These are phyloP conservation scores for Bedellia somnulentella DNA, from an alignment of 2,888 invertebrate species.

Conservation along the genomic window DNA sequence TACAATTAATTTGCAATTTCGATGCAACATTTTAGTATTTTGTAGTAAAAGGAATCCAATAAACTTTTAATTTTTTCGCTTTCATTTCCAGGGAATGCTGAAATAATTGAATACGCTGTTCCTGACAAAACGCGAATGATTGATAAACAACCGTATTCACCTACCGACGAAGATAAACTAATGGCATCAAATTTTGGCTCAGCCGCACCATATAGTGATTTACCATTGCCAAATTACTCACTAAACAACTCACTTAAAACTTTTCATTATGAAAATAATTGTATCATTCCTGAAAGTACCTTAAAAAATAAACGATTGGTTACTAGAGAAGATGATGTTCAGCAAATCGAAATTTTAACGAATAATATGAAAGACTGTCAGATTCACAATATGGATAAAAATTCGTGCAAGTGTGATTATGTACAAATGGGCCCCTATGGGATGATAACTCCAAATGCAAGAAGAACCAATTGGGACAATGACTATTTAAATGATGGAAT, in stretches of 20 bases:
- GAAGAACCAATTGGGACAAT: conserved; percentile 40
- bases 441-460: conserved; percentile 37
- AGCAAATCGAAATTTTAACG: conserved; percentile 48
- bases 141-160: conserved; percentile 50
- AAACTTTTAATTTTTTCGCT: no score
- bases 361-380: conserved; percentile 50
- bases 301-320: conserved; percentile 44
- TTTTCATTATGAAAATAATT: conserved; percentile 51
- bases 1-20: no score
- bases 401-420: conserved; percentile 48
- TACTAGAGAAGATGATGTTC: conserved; percentile 46
- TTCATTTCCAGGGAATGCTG: conserved; percentile 40
- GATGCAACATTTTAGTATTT: no score
- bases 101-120: conserved; percentile 54
- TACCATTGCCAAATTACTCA: conserved; percentile 62
- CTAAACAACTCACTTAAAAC: conserved; percentile 58
- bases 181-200: conserved; percentile 43
- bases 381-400: conserved; percentile 40
- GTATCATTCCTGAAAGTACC: conserved; percentile 47
- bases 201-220: conserved; percentile 34
- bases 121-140: conserved; percentile 49
- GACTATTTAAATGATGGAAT: conserved; percentile 46
- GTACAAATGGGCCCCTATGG: conserved; percentile 50
- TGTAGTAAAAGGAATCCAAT: no score
- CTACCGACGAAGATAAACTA: conserved; percentile 53